Evolutionary conservation across 2,888 invertebrate species (phyloP), one percentile per base, ranked within the genome.

Genomic region (Muscina levida): DNA sequence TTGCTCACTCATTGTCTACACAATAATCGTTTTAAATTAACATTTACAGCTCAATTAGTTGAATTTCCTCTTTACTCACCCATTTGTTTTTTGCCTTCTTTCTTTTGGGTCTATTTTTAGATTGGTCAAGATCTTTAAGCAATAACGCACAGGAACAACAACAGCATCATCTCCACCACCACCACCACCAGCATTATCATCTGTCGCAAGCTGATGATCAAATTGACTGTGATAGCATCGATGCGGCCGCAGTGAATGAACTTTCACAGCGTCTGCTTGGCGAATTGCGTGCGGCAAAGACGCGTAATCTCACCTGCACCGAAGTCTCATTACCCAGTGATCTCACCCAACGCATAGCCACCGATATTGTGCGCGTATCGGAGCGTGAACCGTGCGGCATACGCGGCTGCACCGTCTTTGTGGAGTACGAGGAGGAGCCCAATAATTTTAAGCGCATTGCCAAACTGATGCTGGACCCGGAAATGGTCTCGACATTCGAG

Each of bases 361-460:
- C 94, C 83, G 95, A 96, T 89, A 94, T 97, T 79, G 92, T 97
- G 66, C 93, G 93, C 67, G 94, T 96, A 92, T 96, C 97, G 1
- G 96, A 97, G 89, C 94, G 94, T 66, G 97, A 97, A 91, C 97
- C 97, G 17, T 97, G 96, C 91, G 97, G 97, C 71, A 93, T 97
- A 65, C 92, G 96, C 84, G 97, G 97, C 46, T 96, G 97, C 87
- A 95, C 95, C 13, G 92, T 97, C 82, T 95, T 95, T 89, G 93
- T 97, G 72, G 95, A 95, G 90, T 95, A 96, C 85, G 95, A 96
- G 88, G 95, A 94, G 65, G 94, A 94, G 85, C 92, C 92, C 78
- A 92, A 89, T 81, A 91, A 91, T 82, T 88, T 37, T 84, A 92
- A 95, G 85, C 92, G 94, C 87, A 92, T 97, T 85, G 96, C 96